Evolutionary conservation across 2,888 invertebrate species (phyloP), one percentile per base, ranked within the genome.

Genomic region (Tetragonula carbonaria): DNA sequence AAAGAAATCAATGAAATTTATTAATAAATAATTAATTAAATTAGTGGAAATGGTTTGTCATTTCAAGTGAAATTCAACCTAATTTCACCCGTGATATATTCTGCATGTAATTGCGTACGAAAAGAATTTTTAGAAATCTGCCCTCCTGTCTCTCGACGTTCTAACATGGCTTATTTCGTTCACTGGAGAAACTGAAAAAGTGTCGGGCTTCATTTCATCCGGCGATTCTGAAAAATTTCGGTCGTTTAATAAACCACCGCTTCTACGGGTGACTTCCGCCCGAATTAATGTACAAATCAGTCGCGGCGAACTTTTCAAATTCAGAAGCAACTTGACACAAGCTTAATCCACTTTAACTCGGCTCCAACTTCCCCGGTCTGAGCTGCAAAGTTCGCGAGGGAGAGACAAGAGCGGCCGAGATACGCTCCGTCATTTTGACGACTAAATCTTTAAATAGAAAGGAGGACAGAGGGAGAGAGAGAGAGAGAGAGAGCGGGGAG

Each of bases 171-270:
- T 38, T 38, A 6, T 38, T 38, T 38, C 38, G 38, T 45, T 45
- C 8, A 2, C 45, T 45, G 8, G 8, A 45, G 8, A 45, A 45
- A 45, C 45, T 45, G 45, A 11, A 59, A 28, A 78, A 71, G 38
- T 73, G 73, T 78, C 65, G 28, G 16, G 18, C 33, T 18, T 65
- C 72, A 82, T 82, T 82, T 74, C 28, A 73, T 55, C 80, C 23
- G 5, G n/a, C 57, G n/a, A 59, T 59, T 28, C 6, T 11, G 28
- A 65, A 5, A 38, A 53, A 45, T 6, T 65, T 18, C 6, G 13
- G 13, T 72, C 18, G 66, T 55, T 74, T 66, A 13, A 38, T 38
- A 38, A 66, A 53, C 33, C 53, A 53, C 23, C 16, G 28, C 38
- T 55, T 23, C 21, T 33, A 28, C n/a, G 23, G n/a, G 8, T 2